Evolutionary conservation across 2,113 vertebrate species (phyloP).

Genomic region (Cettia cetti): DNA sequence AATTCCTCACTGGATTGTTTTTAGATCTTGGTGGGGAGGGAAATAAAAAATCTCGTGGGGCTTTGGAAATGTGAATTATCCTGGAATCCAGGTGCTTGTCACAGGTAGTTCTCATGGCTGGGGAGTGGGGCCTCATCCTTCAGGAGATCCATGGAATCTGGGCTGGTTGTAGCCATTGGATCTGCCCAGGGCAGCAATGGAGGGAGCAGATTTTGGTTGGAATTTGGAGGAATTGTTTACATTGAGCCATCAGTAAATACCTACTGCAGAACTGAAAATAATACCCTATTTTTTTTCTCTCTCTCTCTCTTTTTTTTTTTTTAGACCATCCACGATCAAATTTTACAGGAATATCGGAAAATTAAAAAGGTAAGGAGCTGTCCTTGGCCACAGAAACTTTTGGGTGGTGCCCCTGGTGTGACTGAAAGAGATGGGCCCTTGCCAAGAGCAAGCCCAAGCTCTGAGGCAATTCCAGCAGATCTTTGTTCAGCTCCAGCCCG

Average conservation of each 20-base stretch:
- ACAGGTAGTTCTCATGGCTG: background rate
- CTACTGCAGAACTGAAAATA: background rate
- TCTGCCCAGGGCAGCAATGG: accelerated
- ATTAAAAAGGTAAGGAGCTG: constrained; percentile 88
- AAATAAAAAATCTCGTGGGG: no score
- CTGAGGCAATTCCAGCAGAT: background rate
- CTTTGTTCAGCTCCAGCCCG: background rate
- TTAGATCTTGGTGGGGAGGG: accelerated
- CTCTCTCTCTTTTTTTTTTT: background rate
- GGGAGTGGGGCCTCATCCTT: background rate
- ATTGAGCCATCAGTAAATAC: accelerated
- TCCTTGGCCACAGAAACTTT: background rate
- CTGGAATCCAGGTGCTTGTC: background rate
- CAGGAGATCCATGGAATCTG: background rate
- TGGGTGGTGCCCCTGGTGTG: background rate
- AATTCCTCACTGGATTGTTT: background rate
- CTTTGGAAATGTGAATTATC: background rate
- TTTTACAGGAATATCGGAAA: constrained; percentile 95
- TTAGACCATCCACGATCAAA: constrained; percentile 95
- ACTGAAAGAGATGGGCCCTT: background rate
- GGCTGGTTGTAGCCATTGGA: accelerated
- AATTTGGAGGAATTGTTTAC: background rate
- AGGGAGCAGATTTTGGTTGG: background rate
- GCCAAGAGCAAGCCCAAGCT: background rate
- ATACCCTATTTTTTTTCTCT: background rate